Evolutionary conservation across 2,888 invertebrate species (phyloP).

Genomic region (Drosophila anomelani): DNA sequence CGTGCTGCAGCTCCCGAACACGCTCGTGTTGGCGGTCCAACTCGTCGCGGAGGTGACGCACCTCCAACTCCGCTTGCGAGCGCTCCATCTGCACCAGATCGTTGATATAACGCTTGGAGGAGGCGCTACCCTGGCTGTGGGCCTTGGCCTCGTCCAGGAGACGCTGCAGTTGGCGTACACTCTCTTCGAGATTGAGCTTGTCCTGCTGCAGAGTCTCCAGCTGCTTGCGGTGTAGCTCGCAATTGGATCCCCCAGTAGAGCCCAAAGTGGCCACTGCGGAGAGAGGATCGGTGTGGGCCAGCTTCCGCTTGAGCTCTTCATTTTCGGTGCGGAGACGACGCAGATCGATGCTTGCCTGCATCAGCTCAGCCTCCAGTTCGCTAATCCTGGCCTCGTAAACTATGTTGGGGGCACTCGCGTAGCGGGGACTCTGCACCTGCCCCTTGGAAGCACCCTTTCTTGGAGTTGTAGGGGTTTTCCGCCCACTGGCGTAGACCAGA

Average conservation of each 20-base stretch:
- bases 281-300: conserved; percentile 72
- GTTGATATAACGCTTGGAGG: conserved; percentile 88
- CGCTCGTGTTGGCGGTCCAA: conserved; percentile 91
- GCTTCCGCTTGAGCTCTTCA: conserved; percentile 85
- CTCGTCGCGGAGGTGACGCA: conserved; percentile 91
- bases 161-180: conserved; percentile 88
- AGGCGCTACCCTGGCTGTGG: conserved; percentile 65
- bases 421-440: conserved; percentile 80
- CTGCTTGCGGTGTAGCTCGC: conserved; percentile 88
- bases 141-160: conserved; percentile 88
- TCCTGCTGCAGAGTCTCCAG: conserved; percentile 90
- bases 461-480: conserved; percentile 61
- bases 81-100: conserved; percentile 92
- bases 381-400: conserved; percentile 94
- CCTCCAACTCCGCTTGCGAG: conserved; percentile 90
- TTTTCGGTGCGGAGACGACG: conserved; percentile 90
- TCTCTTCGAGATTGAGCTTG: conserved; percentile 89
- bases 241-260: conserved; percentile 81
- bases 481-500: conserved; percentile 52
- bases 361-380: conserved; percentile 92
- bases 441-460: conserved; percentile 59
- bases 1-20: conserved; percentile 90
- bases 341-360: conserved; percentile 91
- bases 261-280: conserved; percentile 48
- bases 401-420: conserved; percentile 90